Evolutionary conservation across 2,113 vertebrate genomes (phyloP), one percentile per base, ranked within the genome.

Genomic region (Rhinichthys klamathensis): DNA sequence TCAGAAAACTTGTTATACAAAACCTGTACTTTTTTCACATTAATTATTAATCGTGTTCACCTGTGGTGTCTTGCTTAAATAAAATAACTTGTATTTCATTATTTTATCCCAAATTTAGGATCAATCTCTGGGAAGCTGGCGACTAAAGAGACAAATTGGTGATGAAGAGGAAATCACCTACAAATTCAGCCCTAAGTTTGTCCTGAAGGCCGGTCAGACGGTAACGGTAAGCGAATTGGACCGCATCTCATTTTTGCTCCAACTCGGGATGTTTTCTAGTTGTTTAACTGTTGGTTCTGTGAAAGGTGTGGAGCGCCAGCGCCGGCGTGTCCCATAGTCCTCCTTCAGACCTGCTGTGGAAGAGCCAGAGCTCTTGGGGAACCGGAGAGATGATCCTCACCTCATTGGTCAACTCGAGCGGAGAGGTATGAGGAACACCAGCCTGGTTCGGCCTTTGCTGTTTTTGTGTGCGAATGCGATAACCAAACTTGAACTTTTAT

Each of bases 171-270:
- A 98, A 92, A 92, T 97, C 1, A 80, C 95, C 77, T 99, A 98
- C 91, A 99, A 99, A 90, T 99, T 99, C 88, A 98, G 96, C 2
- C 97, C 98, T 0, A 99, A 98, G 86, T 99, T 96, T 81, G 93
- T 97, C 82, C 96, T 99, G n/a, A 96, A 97, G 84, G 97, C 97
- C 4, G 96, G 97, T 38, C 97, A 98, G 92, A 94, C 95, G 0
- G 98, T 99, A 80, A 99, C 96, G 87, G 98, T 99, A 94, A 95
- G 92, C 46, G 0, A 18, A 73, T 7, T 1, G 23, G n/a, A 35
- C 10, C 9, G 0, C 0, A 3, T 27, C 9, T 73, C 15, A 6
- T 21, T 81, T 41, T 46, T 5, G 23, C 1, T 21, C n/a, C 7
- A 25, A 21, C 11, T 32, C 44, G 1, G 15, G 16, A 25, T 6